Conservation (phyloP, 2,888 invertebrate genomes). For the Chironomus riparius region DNA sequence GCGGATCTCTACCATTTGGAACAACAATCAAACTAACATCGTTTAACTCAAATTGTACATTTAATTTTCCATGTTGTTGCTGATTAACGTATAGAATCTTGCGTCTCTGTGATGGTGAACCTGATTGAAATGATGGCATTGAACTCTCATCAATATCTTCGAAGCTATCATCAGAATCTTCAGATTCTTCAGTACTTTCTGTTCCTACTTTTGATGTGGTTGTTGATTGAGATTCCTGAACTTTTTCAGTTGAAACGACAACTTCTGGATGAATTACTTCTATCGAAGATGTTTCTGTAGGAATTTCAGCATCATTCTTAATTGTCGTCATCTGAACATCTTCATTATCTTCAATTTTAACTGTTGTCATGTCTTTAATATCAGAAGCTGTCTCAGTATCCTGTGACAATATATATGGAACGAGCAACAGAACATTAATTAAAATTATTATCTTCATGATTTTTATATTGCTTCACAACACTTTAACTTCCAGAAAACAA, state of each 20-base stretch:
- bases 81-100: slow-evolving; percentile 43
- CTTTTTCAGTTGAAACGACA: not conserved
- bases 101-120: not conserved
- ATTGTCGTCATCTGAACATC: not conserved
- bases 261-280: not conserved
- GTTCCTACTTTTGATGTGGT: not conserved
- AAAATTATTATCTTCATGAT: not conserved
- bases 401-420: not conserved
- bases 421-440: not conserved
- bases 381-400: not conserved
- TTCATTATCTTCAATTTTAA: not conserved
- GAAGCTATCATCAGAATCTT: not conserved
- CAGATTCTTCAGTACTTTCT: not conserved
- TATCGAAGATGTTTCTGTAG: not conserved
- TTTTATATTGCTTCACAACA: not conserved
- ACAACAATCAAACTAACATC: slow-evolving; percentile 64
- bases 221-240: not conserved
- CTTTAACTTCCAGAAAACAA: not conserved
- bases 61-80: slow-evolving; percentile 65
- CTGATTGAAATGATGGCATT: not conserved
- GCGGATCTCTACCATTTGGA: slow-evolving; percentile 38
- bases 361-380: not conserved
- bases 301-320: not conserved
- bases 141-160: not conserved
- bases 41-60: slow-evolving; percentile 63